Conservation (phyloP, 2,888 invertebrate species). For the Antheraea yamamai region DNA sequence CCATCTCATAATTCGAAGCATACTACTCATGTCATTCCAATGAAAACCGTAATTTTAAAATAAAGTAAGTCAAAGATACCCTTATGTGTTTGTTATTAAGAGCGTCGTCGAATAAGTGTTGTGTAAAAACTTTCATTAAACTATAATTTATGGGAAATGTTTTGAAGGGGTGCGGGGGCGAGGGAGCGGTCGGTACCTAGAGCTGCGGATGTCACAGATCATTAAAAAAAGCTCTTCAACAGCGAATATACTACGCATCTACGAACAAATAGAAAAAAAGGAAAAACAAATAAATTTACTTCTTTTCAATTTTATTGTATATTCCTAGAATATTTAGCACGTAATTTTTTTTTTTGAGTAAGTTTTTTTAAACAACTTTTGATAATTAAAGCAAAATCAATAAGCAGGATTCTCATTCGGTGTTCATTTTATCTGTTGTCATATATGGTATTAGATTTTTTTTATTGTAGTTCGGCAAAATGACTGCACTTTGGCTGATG, state of each 20-base stretch:
- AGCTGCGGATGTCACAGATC: conserved; percentile 63
- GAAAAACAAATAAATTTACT: conserved; percentile 2
- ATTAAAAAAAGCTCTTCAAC: conserved; percentile 54
- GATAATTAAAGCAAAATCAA: background rate
- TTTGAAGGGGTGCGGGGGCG: conserved; percentile 38
- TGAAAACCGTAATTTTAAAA: conserved; percentile 19
- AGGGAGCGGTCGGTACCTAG: conserved; percentile 46
- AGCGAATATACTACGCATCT: conserved; percentile 30
- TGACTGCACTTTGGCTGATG: too few relatives aligned
- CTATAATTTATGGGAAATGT: conserved; percentile 59
- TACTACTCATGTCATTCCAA: conserved; percentile 43
- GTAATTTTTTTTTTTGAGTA: background rate
- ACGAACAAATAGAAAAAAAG: background rate
- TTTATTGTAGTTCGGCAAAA: too few relatives aligned
- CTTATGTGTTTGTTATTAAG: conserved; percentile 29
- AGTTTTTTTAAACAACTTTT: background rate
- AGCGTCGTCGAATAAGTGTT: conserved; percentile 21
- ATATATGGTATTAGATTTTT: too few relatives aligned
- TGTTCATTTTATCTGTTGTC: background rate
- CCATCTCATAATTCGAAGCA: conserved; percentile 32
- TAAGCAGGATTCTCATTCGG: background rate
- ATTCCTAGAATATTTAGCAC: background rate
- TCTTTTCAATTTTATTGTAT: background rate
- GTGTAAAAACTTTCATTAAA: conserved; percentile 28
- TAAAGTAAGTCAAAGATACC: conserved; percentile 25